phyloP scores from a whole-genome alignment of 1,140 invertebrate genomes.

The Manduca sexta region DNA sequence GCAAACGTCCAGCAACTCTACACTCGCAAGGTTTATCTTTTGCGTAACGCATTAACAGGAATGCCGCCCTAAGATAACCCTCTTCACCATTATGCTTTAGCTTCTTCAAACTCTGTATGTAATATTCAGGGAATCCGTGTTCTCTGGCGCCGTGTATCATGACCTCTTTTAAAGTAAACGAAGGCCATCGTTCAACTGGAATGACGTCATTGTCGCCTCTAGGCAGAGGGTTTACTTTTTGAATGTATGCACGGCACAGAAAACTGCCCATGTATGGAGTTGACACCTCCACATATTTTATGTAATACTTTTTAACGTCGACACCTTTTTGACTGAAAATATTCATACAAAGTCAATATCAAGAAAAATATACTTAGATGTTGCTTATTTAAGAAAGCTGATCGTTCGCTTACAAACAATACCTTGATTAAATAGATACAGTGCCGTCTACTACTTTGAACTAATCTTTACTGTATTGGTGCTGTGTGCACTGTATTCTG shows the following conservation, averaged over 20 bases:
- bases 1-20: conserved; percentile 22
- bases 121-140: conserved; percentile 43
- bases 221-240: conserved; percentile 47
- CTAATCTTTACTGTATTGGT: no score
- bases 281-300: conserved; percentile 30
- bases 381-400: no score
- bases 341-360: background rate
- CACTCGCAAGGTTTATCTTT: conserved; percentile 35
- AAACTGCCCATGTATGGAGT: conserved; percentile 42
- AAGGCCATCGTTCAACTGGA: conserved; percentile 47
- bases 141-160: conserved; percentile 49
- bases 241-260: conserved; percentile 40
- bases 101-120: conserved; percentile 38
- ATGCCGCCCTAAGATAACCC: conserved; percentile 34
- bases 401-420: no score
- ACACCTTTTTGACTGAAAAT: conserved; percentile 46
- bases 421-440: no score
- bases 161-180: conserved; percentile 45
- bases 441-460: no score
- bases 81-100: conserved; percentile 49
- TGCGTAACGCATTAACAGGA: conserved; percentile 39
- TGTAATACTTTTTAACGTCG: conserved; percentile 42
- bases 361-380: no score
- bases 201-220: conserved; percentile 50
- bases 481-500: no score